phyloP scores from a whole-genome alignment of 2,797 vertebrate genomes.

The Acanthiza pusilla region DNA sequence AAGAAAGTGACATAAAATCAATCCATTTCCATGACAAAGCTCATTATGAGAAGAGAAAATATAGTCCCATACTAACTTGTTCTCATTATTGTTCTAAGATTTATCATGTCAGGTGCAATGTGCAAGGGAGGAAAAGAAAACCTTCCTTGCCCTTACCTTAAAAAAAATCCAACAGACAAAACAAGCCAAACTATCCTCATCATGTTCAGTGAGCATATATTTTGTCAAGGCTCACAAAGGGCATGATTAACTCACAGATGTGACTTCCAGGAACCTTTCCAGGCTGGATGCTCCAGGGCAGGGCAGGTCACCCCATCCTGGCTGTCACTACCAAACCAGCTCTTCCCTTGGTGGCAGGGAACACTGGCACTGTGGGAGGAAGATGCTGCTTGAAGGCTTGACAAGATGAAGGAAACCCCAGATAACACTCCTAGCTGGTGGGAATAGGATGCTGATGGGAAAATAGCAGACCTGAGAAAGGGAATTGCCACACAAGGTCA shows the following conservation, averaged over 20 bases:
- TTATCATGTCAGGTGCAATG: not conserved
- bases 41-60: conserved; percentile 56
- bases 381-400: not conserved
- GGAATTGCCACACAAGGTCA: not conserved
- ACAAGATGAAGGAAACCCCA: not conserved
- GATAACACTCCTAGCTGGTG: not conserved
- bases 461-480: not conserved
- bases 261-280: not conserved
- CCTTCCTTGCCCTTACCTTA: not conserved
- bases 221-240: not conserved
- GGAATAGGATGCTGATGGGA: not conserved
- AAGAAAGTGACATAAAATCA: conserved; percentile 60
- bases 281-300: not conserved
- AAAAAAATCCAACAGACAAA: not conserved
- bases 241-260: not conserved
- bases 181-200: not conserved
- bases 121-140: conserved; percentile 7
- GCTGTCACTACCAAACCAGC: not conserved
- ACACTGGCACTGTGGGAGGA: not conserved
- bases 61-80: conserved; percentile 39
- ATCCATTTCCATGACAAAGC: conserved; percentile 52
- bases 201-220: not conserved
- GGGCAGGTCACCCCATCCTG: not conserved
- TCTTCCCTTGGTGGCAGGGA: not conserved
- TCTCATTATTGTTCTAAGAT: conserved; percentile 52